Evolutionary conservation across 30 jellyfish, hydroid and myxozoan genomes (phyloP), one percentile per base, ranked within the genome.

Genomic region (Aurelia coerulea): DNA sequence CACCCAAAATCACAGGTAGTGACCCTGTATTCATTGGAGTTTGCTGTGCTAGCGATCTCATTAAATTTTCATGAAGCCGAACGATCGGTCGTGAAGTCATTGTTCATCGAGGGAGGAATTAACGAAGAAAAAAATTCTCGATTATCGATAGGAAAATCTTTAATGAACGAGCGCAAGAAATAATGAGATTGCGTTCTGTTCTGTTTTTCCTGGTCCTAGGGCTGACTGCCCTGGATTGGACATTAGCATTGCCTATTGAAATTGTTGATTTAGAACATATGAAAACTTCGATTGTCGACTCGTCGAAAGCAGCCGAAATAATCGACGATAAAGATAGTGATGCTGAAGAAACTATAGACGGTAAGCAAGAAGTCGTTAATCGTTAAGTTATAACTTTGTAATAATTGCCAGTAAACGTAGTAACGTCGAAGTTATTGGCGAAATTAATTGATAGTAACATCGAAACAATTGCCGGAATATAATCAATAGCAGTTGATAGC

Each of bases 111-210:
- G 19, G 64, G 68, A 65, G 60, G 65, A 39, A 68, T 68, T 68
- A 23, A 49, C 62, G 63, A 52, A 67, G 72, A 56, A 74, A 74
- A 56, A 39, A 3, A 56, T 3, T 37, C 11, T 10, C n/a, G 31
- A 50, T 10, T 39, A 65, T 65, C 41, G 56, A 46, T 46, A 46
- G 49, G 89, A 54, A 65, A 34, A 76, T 54, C 64, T 68, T 76
- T 64, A 41, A 85, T 74, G 88, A 76, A 52, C 70, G 88, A 75
- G 76, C 88, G 84, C 83, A 74, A 65, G 17, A 64, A 19, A 78
- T 49, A 51, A 85, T 85, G 94, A 85, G 9, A 74, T 85, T 85
- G 94, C 88, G 94, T 74, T 85, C 94, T 54, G 78, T 76, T 85
- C 79, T 74, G 52, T 64, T 85, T 46, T 53, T 74, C 37, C 9